These are phyloP conservation scores for Girardinichthys multiradiatus DNA, from an alignment of 2,113 vertebrate genomes.

Conservation along the genomic window DNA sequence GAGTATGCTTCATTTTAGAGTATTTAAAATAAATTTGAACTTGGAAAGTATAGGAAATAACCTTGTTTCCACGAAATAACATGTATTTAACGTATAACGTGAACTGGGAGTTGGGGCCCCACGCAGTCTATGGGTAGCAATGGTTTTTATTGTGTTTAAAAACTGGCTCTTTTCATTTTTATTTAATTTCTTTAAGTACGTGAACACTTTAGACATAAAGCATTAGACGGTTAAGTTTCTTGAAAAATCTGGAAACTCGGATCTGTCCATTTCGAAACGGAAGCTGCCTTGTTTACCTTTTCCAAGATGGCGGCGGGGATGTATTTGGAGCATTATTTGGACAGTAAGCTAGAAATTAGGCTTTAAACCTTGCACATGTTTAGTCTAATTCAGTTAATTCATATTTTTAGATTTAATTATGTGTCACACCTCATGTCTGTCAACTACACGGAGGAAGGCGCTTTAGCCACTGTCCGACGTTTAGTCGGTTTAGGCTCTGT, in stretches of 20 bases:
- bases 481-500: conserved; percentile 43
- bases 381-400: fast-evolving
- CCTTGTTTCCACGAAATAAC: too few species aligned
- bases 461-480: background rate
- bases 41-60: background rate
- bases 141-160: background rate
- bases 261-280: conserved; percentile 45
- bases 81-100: background rate
- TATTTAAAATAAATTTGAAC: too few species aligned
- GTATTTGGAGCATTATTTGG: conserved; percentile 85
- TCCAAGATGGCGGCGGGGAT: conserved; percentile 84
- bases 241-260: conserved; percentile 43
- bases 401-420: background rate
- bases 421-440: fast-evolving
- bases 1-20: too few species aligned
- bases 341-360: conserved; percentile 73
- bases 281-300: conserved; percentile 80
- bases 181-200: background rate
- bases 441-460: fast-evolving
- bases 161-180: background rate
- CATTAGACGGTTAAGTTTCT: background rate
- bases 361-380: background rate
- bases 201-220: background rate
- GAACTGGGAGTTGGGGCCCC: background rate
- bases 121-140: background rate